A percentile compares a stretch with the other conserved stretches of the same genome.
These are phyloP conservation scores for Lissonota sp. DNA, from an alignment of 2,888 invertebrate species.

Conservation along the genomic window DNA sequence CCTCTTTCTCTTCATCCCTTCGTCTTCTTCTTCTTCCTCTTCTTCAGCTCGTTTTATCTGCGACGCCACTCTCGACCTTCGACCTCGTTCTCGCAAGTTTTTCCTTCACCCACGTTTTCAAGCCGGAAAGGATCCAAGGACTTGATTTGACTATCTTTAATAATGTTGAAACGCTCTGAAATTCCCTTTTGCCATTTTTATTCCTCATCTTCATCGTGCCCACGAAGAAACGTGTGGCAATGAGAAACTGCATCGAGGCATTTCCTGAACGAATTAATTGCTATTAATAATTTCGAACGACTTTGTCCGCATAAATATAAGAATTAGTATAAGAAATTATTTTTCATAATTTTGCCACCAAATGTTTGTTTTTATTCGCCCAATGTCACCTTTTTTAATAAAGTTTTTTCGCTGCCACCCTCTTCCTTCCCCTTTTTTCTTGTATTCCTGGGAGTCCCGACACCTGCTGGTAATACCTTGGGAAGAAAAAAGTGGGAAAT, in stretches of 20 bases:
- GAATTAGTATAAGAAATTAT: no score
- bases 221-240: no score
- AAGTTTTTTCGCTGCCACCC: slow-evolving; percentile 12
- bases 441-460: slow-evolving; percentile 51
- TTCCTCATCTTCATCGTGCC: neutral
- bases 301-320: no score
- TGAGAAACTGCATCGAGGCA: no score
- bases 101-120: slow-evolving; percentile 23
- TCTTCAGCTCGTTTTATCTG: slow-evolving; percentile 45
- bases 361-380: no score
- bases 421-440: slow-evolving; percentile 7
- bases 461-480: slow-evolving; percentile 57
- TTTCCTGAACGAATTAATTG: no score
- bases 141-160: slow-evolving; percentile 27
- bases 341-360: no score
- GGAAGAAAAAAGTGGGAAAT: slow-evolving; percentile 35
- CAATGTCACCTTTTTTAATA: neutral
- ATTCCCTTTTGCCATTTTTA: slow-evolving; percentile 8
- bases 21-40: no score
- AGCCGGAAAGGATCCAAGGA: slow-evolving; percentile 39
- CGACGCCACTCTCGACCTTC: slow-evolving; percentile 48
- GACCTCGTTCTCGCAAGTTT: slow-evolving; percentile 56
- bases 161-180: neutral
- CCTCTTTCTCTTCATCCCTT: no score
- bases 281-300: no score